Percentiles rank a stretch among this genome's conserved stretches.
phyloP scores from a whole-genome alignment of 2,888 invertebrate species.

The Autographa gamma region DNA sequence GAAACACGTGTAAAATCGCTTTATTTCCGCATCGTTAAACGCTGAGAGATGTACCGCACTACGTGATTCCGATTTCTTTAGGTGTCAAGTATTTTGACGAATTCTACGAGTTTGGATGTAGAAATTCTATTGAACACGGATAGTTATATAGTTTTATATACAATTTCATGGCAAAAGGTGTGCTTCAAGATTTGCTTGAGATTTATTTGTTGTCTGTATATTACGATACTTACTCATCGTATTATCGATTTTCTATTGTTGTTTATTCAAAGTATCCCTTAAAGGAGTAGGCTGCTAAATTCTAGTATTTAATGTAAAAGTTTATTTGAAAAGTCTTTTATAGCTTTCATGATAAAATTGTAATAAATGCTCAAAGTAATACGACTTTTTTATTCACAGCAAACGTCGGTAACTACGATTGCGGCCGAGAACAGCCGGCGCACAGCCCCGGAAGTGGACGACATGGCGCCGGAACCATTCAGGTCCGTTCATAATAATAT shows the following conservation, averaged over 20 bases:
- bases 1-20: conserved; percentile 9
- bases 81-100: conserved; percentile 54
- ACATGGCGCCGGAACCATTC: conserved; percentile 75
- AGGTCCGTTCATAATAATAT: conserved; percentile 69
- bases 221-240: no score
- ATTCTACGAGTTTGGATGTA: conserved; percentile 43
- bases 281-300: neutral
- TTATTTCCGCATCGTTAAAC: conserved; percentile 34
- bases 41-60: conserved; percentile 54
- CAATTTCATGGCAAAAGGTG: neutral
- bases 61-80: conserved; percentile 60
- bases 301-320: neutral
- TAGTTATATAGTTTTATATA: neutral
- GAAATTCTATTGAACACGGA: neutral
- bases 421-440: conserved; percentile 76
- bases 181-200: no score
- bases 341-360: neutral
- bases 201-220: no score
- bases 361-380: neutral
- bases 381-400: conserved; percentile 77
- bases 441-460: conserved; percentile 78
- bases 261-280: neutral
- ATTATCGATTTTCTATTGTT: neutral
- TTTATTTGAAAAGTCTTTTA: neutral
- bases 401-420: conserved; percentile 82